Base-by-base conservation (phyloP, 2,797 vertebrate genomes). In the Cygnus olor region DNA sequence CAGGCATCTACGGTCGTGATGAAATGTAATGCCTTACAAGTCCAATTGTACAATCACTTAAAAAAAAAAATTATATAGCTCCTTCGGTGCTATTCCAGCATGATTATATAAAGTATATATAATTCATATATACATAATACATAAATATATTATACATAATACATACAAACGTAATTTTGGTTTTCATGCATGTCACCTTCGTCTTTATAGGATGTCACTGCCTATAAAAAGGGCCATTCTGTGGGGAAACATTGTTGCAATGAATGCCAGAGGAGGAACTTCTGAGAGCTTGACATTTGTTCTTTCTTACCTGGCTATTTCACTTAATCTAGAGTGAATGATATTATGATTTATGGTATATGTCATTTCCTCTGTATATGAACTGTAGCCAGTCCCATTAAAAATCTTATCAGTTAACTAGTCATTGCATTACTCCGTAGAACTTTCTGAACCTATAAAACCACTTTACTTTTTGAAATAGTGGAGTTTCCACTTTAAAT, bases 381-480 rank as follows among this genome's bases (percentile, higher is more conserved):
- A 89, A 64, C n/a, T 42, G 47, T 27, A 77, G 14, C n/a, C 40
- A 1, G 1, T 80, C 11, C n/a, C 30, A 19, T 11, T 84, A 76
- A 19, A 38, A 89, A 49, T 78, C n/a, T 66, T 69, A 1, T 10
- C 64, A 77, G 53, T 61, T 60, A 92, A 38, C 19, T n/a, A 16
- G 38, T 71, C 22, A 58, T 63, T 2, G 2, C 38, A 86, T 85
- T 63, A 54, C 32, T 79, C 10, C 1, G 27, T 54, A 45, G 38
- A 86, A 80, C 4, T 56, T 91, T 78, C 65, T 83, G 82, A 88
- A 85, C 10, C 32, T 49, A 21, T 76, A 70, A 93, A 81, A 25
- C 6, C 2, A 32, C 14, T 82, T 82, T 47, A 34, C 3, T 83
- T 69, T 84, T 45, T 58, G 70, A 89, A 91, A 64, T 61, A 57